Base-by-base conservation (phyloP, 2,113 vertebrate species). In the Eulemur macaco region DNA sequence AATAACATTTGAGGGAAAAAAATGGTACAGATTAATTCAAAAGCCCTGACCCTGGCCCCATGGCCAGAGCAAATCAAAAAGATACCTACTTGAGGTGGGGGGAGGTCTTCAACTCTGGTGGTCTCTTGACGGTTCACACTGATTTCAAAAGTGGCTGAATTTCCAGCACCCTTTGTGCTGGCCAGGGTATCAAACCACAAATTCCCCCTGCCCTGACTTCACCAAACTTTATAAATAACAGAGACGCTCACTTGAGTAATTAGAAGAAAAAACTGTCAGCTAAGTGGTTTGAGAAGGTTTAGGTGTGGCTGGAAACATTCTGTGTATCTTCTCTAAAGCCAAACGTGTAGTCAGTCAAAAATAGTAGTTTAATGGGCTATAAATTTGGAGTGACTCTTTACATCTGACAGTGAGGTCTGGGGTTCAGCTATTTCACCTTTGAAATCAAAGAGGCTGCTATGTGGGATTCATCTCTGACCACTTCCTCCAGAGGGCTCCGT, bases 311-410 rank as follows among this genome's bases (percentile, higher is more conserved):
- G 42, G 82, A 73, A 90, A 91, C 52, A 11, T 56, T 74, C 96
- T 50, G 76, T 37, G 68, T 74, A 92, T 93, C 77, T 81, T 63
- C 82, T 90, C 82, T 69, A 91, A 94, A 92, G 94, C 82, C 29
- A 23, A 68, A 93, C n/a, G 54, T 94, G 89, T 27, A 95, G 82
- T 93, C 42, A 23, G 89, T 86, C 95, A 68, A 86, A 95, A 86
- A 86, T 34, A 27, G 20, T 2, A 93, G 54, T 94, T 97, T 97
- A 97, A 97, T 50, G 39, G 95, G 96, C 95, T 60, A 45, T 96
- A 91, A 91, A 97, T 18, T 34, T 83, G 56, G 94, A 97, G 95
- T 81, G 97, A 97, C 94, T 94, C 97, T 80, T 95, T 60, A 92
- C 88, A 86, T 90, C 95, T 91, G 27, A 86, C 25, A 18, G 86